Base-by-base conservation (phyloP, 1,140 invertebrate genomes). In the Piezodorus guildinii region DNA sequence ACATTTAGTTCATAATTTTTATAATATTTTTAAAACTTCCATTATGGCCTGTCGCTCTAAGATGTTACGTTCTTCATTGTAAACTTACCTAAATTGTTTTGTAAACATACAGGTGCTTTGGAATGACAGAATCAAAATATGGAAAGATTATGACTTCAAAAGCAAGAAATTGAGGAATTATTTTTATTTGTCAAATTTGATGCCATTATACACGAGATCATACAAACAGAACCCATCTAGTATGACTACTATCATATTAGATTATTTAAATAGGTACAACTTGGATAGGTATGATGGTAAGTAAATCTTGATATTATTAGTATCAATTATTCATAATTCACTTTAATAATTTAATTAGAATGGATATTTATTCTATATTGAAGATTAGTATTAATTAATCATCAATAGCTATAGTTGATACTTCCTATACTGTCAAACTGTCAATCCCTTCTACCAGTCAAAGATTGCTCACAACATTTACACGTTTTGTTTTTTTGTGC, bases 121-220 rank as follows among this genome's bases (percentile, higher is more conserved):
- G 90, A 87, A 94, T 70, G 84, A 91, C 63, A 85, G 88, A 66
- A 82, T 83, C 0, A 91, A 91, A 0, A 81, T 81, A 4, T 96
- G 93, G 92, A 77, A 92, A 62, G 93, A 96, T 74, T 94, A 87
- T 71, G 89, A 91, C 70, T 72, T 88, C 21, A 73, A 83, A 3
- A 74, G 73, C 46, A 71, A 76, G 19, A 34, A 43, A 44, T 12
- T 23, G 8, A 77, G 88, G 0, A 86, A 94, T 71, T 96, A 90
- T 72, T 96, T 94, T 74, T 93, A 90, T 69, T 82, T 89, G 0
- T 86, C 87, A 0, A 94, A 94, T 72, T 77, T 95, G 0, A 76
- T 87, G 0, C 93, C 94, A 0, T 74, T 96, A 0, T 96, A 89
- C 86, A 85, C 85, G 0, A 82, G 83, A 16, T 84, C 85, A 65